Percentiles rank a stretch among this genome's conserved stretches.
Evolutionary conservation across 2,888 invertebrate species (phyloP).

Genomic region (Heliconius ismenius): DNA sequence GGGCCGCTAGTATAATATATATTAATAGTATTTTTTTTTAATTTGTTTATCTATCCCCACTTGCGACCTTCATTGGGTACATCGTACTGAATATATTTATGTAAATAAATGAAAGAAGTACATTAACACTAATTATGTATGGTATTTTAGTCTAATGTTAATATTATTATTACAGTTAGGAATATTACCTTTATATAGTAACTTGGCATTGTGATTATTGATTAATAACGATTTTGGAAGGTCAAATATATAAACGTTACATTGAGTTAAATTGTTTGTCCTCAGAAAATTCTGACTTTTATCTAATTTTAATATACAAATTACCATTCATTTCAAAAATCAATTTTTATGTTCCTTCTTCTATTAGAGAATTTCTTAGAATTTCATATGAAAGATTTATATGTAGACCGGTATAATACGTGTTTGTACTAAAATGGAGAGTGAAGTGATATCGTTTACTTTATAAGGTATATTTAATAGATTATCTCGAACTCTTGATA

Average conservation of each 20-base stretch:
- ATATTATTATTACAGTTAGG: not conserved
- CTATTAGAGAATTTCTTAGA: not conserved
- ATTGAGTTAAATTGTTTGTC: not conserved
- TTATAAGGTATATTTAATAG: not conserved
- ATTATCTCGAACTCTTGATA: not conserved
- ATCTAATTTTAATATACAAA: not conserved
- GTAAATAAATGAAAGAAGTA: not conserved
- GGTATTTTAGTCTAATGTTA: not conserved
- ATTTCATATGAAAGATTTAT: not conserved
- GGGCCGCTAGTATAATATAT: too few relatives aligned
- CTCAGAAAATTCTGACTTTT: not conserved
- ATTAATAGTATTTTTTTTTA: not conserved
- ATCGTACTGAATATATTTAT: not conserved
- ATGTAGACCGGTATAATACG: not conserved
- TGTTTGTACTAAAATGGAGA: constrained; percentile 2
- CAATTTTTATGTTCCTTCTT: not conserved
- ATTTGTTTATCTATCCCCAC: not conserved
- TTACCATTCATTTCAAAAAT: not conserved
- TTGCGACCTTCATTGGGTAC: not conserved
- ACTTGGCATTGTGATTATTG: not conserved
- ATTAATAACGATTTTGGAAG: not conserved
- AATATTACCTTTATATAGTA: not conserved
- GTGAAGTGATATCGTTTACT: not conserved
- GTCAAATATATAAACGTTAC: not conserved
- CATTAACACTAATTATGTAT: not conserved